A percentile compares a stretch with the other conserved stretches of the same genome.
Evolutionary conservation across 1,140 invertebrate genomes (phyloP).

Genomic region (Lanistes nyassanus): DNA sequence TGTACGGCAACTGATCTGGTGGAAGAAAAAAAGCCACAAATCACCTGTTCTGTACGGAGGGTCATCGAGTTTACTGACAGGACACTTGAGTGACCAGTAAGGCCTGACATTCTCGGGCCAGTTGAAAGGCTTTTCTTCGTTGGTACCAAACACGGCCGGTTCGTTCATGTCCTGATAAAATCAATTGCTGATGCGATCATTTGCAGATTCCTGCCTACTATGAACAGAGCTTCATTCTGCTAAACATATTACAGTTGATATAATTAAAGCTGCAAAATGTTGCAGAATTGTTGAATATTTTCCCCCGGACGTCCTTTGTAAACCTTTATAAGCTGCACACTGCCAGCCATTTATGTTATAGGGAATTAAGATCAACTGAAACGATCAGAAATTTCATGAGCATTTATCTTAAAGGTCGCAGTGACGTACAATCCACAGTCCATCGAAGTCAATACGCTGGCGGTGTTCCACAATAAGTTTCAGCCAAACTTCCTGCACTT

Average conservation of each 20-base stretch:
- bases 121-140: constrained; percentile 60
- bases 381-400: neutral
- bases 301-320: neutral
- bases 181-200: neutral
- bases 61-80: constrained; percentile 40
- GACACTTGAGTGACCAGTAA: constrained; percentile 52
- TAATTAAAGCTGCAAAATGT: neutral
- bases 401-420: neutral
- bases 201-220: neutral
- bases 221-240: neutral
- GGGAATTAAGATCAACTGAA: too few relatives aligned
- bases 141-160: constrained; percentile 66
- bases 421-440: constrained; percentile 58
- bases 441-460: constrained; percentile 49
- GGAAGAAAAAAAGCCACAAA: neutral
- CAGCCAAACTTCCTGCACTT: constrained; percentile 46
- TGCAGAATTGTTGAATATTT: neutral
- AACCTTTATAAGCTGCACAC: neutral
- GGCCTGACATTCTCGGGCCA: constrained; percentile 44
- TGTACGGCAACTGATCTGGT: too few relatives aligned
- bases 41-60: constrained; percentile 49
- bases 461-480: constrained; percentile 44
- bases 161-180: constrained; percentile 69
- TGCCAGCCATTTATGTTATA: neutral
- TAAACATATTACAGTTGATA: neutral